phyloP scores from a whole-genome alignment of 1,140 invertebrate genomes.

The Brachionus rotundiformis region DNA sequence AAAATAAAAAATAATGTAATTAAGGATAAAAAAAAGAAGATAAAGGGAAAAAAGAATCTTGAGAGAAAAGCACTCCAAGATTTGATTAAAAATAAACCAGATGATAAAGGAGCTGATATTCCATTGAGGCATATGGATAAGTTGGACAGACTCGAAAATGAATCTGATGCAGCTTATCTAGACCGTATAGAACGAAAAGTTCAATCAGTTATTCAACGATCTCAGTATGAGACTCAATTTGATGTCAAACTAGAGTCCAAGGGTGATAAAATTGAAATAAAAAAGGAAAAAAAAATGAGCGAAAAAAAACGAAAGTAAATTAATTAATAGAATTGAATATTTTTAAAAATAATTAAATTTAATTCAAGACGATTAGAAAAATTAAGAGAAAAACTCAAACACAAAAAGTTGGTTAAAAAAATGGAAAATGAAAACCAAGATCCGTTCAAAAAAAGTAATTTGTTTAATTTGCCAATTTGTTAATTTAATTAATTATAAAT shows the following conservation, averaged over 20 bases:
- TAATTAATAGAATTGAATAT: no score
- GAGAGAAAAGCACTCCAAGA: conserved; percentile 17
- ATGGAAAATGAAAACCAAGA: conserved; percentile 41
- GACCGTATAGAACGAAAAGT: conserved; percentile 31
- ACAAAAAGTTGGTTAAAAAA: conserved; percentile 28
- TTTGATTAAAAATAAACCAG: conserved; percentile 17
- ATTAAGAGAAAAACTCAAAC: conserved; percentile 40
- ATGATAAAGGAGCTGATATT: conserved; percentile 24
- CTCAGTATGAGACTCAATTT: conserved; percentile 48
- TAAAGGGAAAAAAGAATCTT: background rate
- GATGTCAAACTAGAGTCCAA: conserved; percentile 47
- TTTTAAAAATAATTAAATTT: no score
- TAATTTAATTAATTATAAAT: background rate
- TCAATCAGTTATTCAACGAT: background rate
- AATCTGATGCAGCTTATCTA: conserved; percentile 23
- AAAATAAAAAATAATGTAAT: background rate
- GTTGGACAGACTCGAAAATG: conserved; percentile 1
- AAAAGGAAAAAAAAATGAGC: conserved; percentile 51
- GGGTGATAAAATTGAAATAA: conserved; percentile 19
- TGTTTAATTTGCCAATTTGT: no score
- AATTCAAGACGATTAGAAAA: conserved; percentile 7
- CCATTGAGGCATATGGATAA: background rate
- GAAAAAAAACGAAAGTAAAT: conserved; percentile 40
- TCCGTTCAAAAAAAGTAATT: background rate
- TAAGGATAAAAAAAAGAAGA: background rate